A percentile compares a stretch with the other conserved stretches of the same genome.
Conservation (phyloP, 2,113 vertebrate species). For the Lethenteron camtschaticum region DNA sequence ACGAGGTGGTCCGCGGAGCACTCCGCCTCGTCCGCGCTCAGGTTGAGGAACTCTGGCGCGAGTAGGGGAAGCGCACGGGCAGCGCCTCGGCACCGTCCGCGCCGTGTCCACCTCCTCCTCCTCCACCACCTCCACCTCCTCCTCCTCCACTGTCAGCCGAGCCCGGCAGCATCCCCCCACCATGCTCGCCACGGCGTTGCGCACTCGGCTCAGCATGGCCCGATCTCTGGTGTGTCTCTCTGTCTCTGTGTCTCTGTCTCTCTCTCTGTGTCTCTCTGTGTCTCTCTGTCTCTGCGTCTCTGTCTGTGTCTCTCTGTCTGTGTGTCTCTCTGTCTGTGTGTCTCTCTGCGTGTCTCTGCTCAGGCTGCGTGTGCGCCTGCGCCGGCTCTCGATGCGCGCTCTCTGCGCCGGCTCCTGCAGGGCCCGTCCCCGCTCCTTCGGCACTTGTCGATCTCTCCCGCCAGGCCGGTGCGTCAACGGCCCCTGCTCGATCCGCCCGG, state of each 20-base stretch:
- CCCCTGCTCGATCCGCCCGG: too few species aligned
- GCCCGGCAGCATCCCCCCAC: conserved; percentile 72
- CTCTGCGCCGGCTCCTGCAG: neutral
- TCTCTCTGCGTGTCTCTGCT: conserved; percentile 6
- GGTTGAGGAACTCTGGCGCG: conserved; percentile 61
- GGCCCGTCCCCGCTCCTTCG: conserved; percentile 8
- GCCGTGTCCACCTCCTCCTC: neutral
- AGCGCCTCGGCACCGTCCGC: conserved; percentile 28
- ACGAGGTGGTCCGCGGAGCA: conserved; percentile 71
- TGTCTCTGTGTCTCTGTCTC: neutral
- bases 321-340: neutral
- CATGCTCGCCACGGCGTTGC: conserved; percentile 65
- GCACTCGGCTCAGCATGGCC: conserved; percentile 63
- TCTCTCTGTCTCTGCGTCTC: neutral
- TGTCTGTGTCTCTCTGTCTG: neutral
- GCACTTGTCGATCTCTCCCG: conserved; percentile 9
- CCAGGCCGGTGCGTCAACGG: too few species aligned
- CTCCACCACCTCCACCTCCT: conserved; percentile 18
- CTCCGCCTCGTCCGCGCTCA: conserved; percentile 65
- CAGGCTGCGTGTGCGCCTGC: neutral
- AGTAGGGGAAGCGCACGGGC: conserved; percentile 55
- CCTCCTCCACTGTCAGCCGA: conserved; percentile 23
- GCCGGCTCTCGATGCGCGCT: neutral
- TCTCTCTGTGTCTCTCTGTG: neutral
- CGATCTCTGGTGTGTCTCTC: neutral